These are phyloP conservation scores for Delia radicum DNA, from an alignment of 1,140 invertebrate species.

Conservation along the genomic window DNA sequence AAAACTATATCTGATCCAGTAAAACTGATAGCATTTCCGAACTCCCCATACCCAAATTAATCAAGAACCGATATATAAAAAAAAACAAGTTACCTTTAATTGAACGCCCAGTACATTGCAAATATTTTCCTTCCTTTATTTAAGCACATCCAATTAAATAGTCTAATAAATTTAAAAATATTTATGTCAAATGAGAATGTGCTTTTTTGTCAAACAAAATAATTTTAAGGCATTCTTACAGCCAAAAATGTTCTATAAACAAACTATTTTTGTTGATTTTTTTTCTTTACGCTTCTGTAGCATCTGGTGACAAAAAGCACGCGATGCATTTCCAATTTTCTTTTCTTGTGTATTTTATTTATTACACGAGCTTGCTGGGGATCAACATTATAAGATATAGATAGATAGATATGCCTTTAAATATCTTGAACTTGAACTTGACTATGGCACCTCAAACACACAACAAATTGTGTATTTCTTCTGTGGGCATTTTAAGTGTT, in stretches of 20 bases:
- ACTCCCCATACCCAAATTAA: too few relatives aligned
- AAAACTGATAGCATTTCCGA: too few relatives aligned
- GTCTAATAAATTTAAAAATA: too few relatives aligned
- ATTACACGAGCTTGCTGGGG: not conserved
- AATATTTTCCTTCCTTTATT: too few relatives aligned
- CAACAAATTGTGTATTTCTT: not conserved
- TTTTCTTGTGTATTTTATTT: not conserved
- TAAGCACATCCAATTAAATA: too few relatives aligned
- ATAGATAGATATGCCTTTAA: not conserved
- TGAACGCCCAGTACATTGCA: too few relatives aligned
- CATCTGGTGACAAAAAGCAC: conserved; percentile 12
- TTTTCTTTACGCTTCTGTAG: not conserved
- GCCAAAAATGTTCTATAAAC: not conserved
- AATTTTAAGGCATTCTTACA: not conserved
- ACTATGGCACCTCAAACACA: not conserved
- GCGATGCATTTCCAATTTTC: not conserved
- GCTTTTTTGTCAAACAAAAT: not conserved
- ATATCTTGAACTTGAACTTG: conserved; percentile 25
- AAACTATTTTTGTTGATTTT: not conserved
- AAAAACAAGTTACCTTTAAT: too few relatives aligned
- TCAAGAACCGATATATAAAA: too few relatives aligned
- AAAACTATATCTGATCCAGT: too few relatives aligned
- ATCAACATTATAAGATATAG: not conserved
- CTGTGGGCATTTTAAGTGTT: not conserved
- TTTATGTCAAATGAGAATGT: not conserved